Conservation (phyloP, 2,113 vertebrate species). For the Cyanoramphus novaezelandiae region DNA sequence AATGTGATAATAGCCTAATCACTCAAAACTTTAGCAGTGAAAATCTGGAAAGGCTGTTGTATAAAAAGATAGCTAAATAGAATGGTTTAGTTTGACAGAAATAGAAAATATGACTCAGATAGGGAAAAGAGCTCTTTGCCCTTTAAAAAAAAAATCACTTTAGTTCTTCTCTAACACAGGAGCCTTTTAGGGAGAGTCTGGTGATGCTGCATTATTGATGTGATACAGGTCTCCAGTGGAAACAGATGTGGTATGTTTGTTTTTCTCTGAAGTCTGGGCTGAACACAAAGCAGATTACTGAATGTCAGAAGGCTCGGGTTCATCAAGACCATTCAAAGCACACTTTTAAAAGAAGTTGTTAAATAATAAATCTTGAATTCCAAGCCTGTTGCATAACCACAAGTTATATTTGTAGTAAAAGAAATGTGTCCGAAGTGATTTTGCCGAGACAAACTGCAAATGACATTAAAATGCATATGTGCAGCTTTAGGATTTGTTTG, state of each 20-base stretch:
- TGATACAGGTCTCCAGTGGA: conserved; percentile 54
- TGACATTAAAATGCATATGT: conserved; percentile 38
- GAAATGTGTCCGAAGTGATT: background rate
- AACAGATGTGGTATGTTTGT: conserved; percentile 66
- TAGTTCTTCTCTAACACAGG: background rate
- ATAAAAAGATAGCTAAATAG: conserved; percentile 13
- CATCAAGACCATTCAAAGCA: conserved; percentile 8
- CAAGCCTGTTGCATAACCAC: conserved; percentile 29
- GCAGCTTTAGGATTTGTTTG: background rate
- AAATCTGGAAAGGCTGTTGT: background rate
- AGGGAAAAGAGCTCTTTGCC: background rate
- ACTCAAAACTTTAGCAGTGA: conserved; percentile 16
- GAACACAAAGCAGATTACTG: conserved; percentile 60
- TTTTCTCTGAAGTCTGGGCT: conserved; percentile 43
- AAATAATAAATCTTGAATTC: conserved; percentile 39
- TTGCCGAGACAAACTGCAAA: conserved; percentile 6
- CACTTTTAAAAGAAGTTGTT: conserved; percentile 29
- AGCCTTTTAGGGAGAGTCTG: conserved; percentile 26
- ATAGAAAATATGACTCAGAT: conserved; percentile 49
- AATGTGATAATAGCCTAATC: conserved; percentile 20
- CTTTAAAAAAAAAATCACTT: conserved; percentile 50
- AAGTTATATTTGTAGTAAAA: background rate
- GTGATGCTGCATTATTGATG: conserved; percentile 60
- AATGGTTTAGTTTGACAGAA: background rate
- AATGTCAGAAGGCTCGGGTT: background rate